A percentile compares a stretch with the other conserved stretches of the same genome.
These are phyloP conservation scores for Calameuta idolon DNA, from an alignment of 2,888 invertebrate genomes.

Conservation along the genomic window DNA sequence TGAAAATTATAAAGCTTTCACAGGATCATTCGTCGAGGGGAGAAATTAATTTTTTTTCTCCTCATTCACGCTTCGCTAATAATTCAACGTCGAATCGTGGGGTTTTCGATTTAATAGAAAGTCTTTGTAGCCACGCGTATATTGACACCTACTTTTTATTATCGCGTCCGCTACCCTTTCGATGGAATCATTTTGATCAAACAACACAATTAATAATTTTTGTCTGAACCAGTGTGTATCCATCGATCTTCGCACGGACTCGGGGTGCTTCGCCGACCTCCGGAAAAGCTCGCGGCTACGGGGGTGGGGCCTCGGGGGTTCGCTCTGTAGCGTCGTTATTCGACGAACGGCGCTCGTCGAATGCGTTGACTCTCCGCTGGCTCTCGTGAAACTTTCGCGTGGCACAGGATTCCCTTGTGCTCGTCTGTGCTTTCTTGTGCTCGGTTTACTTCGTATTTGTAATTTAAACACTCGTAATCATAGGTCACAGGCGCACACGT, in stretches of 20 bases:
- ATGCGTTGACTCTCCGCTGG: conserved; percentile 28
- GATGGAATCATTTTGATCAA: conserved; percentile 17
- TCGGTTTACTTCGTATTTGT: background rate
- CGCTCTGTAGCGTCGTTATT: conserved; percentile 42
- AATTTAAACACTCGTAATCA: background rate
- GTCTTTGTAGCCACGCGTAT: background rate
- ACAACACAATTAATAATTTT: conserved; percentile 21
- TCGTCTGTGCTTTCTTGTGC: background rate
- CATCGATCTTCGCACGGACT: conserved; percentile 31
- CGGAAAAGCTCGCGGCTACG: conserved; percentile 31
- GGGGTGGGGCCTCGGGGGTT: conserved; percentile 48
- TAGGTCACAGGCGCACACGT: background rate
- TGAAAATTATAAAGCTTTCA: background rate
- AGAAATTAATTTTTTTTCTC: background rate
- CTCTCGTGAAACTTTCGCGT: conserved; percentile 1
- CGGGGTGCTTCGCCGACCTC: conserved; percentile 42
- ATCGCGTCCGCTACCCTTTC: background rate
- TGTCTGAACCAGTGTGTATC: conserved; percentile 13
- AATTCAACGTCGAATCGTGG: background rate
- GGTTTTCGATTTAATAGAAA: background rate
- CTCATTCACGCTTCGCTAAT: background rate
- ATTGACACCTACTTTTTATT: background rate
- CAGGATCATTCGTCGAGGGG: background rate
- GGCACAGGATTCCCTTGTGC: background rate
- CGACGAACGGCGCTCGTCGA: conserved; percentile 44